Base-by-base conservation (phyloP, 1,140 invertebrate genomes). In the Drosophila parabipectinata region DNA sequence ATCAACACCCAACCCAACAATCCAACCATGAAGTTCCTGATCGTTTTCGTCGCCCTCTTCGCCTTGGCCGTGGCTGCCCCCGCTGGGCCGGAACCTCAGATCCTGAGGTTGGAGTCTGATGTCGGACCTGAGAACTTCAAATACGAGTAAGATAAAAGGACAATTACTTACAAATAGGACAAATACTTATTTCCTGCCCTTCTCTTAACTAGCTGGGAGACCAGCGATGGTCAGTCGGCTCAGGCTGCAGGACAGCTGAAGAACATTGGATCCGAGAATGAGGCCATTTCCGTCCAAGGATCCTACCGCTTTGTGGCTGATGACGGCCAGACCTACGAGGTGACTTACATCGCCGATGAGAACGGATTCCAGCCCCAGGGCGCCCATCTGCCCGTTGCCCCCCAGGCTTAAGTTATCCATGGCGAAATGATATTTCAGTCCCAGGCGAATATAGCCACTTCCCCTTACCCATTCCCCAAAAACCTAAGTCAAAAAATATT, bases 351-450 rank as follows among this genome's bases (percentile, higher is more conserved):
- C 41, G 95, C 96, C 41, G 96, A 96, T 90, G 95, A 96, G 92
- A 95, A 95, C 87, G 95, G 95, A 55, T 97, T 95, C 93, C 94
- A 94, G 79, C 94, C 95, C 47, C 93, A 94, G 88, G 95, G 95
- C 12, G 94, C 93, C 8, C 95, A 95, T 92, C 90, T 96, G 58
- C 95, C 95, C 58, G 79, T 80, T 15, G 88, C 82, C 26, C 76
- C 79, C 4, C 12, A 24, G 8, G 73, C 54, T n/a, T 90, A 81
- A 84, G 39, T 53, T 53, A 30, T 44, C 41, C 1, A 1, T 37
- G 2, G 34, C 1, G 10, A 47, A 26, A 7, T 14, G 12, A 6
- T 47, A 47, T 45, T n/a, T 9, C 5, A 48, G 48, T 55, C 47
- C 66, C 66, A 47, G 67, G 50, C 37, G 67, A 47, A 30, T 48